Base-by-base conservation (phyloP, 2,888 invertebrate species). In the Drosophila flavopinicola region DNA sequence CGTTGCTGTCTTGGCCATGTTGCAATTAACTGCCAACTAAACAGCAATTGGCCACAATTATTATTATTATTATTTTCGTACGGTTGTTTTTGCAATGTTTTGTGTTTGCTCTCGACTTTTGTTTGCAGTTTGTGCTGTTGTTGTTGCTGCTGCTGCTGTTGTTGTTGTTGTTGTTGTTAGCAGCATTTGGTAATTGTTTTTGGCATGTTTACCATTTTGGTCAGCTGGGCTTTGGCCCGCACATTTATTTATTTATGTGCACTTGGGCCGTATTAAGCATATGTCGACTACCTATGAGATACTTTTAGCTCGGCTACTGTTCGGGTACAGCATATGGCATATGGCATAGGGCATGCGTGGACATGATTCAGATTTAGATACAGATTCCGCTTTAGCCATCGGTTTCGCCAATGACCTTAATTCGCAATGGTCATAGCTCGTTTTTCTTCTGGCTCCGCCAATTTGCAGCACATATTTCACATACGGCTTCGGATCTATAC, bases 1-100 rank as follows among this genome's bases (percentile, higher is more conserved):
- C 65, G 24, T 41, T 29, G 29, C 32, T 66, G 69, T 66, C 69
- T 69, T 59, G 69, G 80, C 74, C 86, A 78, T 84, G 88, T 86
- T 84, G 88, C 85, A 87, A 85, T 87, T 85, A 85, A 86, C 80
- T 84, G 74, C 67, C 84, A 87, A 85, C 83, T 87, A 87, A 87
- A 74, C 83, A 87, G 76, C 87, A 84, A 84, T 87, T 84, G 88
- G 78, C 86, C 68, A 85, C 87, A 86, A 87, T 87, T 85, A 85
- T 85, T 80, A 75, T 83, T 85, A 79, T 83, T 83, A 85, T 87
- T 61, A 75, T 82, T 85, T 69, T 76, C 58, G 61, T 72, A 82
- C 76, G 76, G 68, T 59, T 74, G 65, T 64, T 70, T 64, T 49
- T 45, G 66, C 61, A 51, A 60, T 66, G 51, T 60, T 63, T 52